Evolutionary conservation across 2,797 vertebrate species (phyloP).

Genomic region (Acestrorhynchus altus): DNA sequence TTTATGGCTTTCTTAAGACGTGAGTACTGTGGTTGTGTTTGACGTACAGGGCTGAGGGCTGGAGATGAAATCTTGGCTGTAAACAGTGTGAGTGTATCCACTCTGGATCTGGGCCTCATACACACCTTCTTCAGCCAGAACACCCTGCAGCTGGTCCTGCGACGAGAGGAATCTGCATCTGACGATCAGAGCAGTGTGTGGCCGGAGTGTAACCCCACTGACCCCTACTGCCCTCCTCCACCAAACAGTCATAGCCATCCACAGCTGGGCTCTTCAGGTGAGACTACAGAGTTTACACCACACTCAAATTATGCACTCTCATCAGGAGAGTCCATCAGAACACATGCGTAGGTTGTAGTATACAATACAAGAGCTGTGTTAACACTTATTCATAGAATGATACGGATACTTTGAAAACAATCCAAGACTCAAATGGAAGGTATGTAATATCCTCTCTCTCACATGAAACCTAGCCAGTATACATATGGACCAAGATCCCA

Average conservation of each 20-base stretch:
- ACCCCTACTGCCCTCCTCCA: slow-evolving; percentile 65
- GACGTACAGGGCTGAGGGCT: slow-evolving; percentile 80
- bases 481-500: too few species aligned
- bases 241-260: slow-evolving; percentile 76
- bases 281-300: background rate
- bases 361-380: too few species aligned
- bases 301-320: background rate
- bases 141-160: slow-evolving; percentile 82
- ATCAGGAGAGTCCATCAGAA: background rate
- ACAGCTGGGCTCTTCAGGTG: slow-evolving; percentile 81
- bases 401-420: too few species aligned
- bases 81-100: slow-evolving; percentile 81
- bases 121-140: slow-evolving; percentile 85
- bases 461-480: too few species aligned
- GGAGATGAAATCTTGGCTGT: slow-evolving; percentile 88
- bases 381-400: too few species aligned
- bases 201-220: slow-evolving; percentile 74
- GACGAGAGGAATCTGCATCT: slow-evolving; percentile 62
- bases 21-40: slow-evolving; percentile 7
- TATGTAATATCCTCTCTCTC: too few species aligned
- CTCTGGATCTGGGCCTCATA: slow-evolving; percentile 88
- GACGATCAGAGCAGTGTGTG: slow-evolving; percentile 61
- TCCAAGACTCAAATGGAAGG: too few species aligned
- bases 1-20: background rate
- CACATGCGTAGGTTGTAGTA: too few species aligned